Base-by-base conservation (phyloP, 2,113 vertebrate genomes). In the Tragelaphus strepsiceros region DNA sequence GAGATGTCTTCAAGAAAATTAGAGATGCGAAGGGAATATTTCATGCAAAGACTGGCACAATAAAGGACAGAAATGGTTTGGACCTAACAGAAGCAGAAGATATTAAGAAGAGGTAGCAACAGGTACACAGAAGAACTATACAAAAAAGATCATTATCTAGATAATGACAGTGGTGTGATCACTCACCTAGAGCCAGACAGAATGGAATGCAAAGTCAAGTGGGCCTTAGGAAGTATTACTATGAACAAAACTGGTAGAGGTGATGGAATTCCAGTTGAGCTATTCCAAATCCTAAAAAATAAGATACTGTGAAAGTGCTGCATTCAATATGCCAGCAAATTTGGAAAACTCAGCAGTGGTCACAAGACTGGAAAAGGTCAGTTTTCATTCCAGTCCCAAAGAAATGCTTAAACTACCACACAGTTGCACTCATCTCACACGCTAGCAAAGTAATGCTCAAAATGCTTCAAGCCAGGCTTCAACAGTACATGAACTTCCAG, bases 401-500 rank as follows among this genome's bases (percentile, higher is more conserved):
- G 9, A 35, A 71, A 71, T 71, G 64, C 64, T 71, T 9, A 35
- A 35, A 22, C 19, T 71, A 71, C n/a, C 0, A 0, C 32, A 71
- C 5, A 35, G 5, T 12, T 71, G 9, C 8, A 71, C n/a, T 35
- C 9, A 71, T 71, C n/a, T 22, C 9, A 71, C 5, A 35, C 0
- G 0, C 64, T 71, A 71, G 2, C n/a, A 71, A 35, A 71, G 19
- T 71, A 12, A 22, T 35, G 9, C 5, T 71, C n/a, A 35, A 35
- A 71, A 21, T 71, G 5, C 64, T 71, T 19, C 64, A 71, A 35
- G 64, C 5, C n/a, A 35, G 4, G 19, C 9, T 35, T 71, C 64
- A 71, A 11, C 9, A 71, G n/a, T 71, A 22, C n/a, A 71, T 3
- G 9, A 35, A 71, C n/a, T 71, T 71, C 32, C 5, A 22, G 19